Evolutionary conservation across 2,113 vertebrate species (phyloP).

Genomic region (Enhydra lutris): DNA sequence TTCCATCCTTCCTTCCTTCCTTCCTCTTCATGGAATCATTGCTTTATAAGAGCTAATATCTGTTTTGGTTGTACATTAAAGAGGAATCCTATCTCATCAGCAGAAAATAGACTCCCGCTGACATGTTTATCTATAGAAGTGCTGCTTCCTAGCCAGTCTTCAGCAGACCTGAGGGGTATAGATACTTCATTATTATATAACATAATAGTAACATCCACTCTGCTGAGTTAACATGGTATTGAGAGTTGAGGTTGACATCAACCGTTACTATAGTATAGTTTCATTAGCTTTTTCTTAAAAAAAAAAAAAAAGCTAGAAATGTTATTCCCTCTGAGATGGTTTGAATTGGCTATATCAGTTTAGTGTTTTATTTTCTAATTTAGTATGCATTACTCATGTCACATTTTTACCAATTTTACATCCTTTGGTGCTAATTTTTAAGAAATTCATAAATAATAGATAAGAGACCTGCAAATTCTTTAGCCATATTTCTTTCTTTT

Average conservation of each 20-base stretch:
- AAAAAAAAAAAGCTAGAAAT: neutral
- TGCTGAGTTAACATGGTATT: neutral
- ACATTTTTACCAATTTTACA: neutral
- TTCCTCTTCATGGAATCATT: neutral
- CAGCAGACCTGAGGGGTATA: neutral
- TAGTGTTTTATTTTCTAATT: neutral
- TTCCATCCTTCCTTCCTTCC: no score
- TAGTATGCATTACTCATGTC: neutral
- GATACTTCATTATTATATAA: neutral
- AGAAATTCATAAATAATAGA: neutral
- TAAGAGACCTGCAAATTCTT: neutral
- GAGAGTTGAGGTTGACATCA: neutral
- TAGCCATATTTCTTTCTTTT: neutral
- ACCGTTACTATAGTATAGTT: neutral
- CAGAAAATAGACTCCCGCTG: neutral
- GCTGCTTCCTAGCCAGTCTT: neutral
- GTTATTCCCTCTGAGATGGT: neutral
- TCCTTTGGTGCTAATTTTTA: neutral
- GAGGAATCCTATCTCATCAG: neutral
- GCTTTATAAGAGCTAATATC: neutral
- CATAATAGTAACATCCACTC: neutral
- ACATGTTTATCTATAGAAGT: neutral
- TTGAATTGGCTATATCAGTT: neutral
- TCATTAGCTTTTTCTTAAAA: neutral
- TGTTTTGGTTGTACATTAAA: neutral